Percentiles rank a stretch among this genome's conserved stretches.
These are phyloP conservation scores for Bufo bufo DNA, from an alignment of 2,113 vertebrate genomes.

Conservation along the genomic window DNA sequence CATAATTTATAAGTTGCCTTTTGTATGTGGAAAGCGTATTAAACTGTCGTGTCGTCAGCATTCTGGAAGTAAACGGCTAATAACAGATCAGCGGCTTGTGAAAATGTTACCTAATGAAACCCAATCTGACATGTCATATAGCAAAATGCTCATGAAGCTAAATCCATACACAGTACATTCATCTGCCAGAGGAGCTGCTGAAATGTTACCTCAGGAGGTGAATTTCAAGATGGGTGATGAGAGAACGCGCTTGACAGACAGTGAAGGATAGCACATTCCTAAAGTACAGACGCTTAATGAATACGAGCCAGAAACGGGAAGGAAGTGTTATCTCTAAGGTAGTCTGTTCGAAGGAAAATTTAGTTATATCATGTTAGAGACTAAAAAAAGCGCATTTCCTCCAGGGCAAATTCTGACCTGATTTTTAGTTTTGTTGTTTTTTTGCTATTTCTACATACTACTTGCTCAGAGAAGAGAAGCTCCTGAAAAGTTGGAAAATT, in stretches of 20 bases:
- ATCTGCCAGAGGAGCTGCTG: neutral
- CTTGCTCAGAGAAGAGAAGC: neutral
- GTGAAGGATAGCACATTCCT: conserved; percentile 22
- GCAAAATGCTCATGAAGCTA: neutral
- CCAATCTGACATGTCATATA: neutral
- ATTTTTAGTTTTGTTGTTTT: neutral
- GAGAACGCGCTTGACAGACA: conserved; percentile 5
- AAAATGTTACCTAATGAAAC: neutral
- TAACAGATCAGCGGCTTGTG: conserved; percentile 1
- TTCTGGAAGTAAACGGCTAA: neutral
- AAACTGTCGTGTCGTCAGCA: neutral
- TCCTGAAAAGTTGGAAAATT: neutral
- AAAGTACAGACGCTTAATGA: neutral
- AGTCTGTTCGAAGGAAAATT: neutral
- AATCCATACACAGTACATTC: conserved; percentile 1
- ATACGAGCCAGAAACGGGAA: neutral
- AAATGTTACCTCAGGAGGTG: conserved; percentile 1
- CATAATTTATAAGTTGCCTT: conserved; percentile 57
- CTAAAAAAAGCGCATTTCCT: neutral
- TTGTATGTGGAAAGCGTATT: neutral
- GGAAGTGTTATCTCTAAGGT: neutral
- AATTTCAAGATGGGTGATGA: conserved; percentile 23
- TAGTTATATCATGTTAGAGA: neutral
- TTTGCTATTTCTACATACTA: neutral
- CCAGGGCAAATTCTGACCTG: neutral